Conservation (phyloP, 2,113 vertebrate genomes). For the Paradoxurus hermaphroditus region DNA sequence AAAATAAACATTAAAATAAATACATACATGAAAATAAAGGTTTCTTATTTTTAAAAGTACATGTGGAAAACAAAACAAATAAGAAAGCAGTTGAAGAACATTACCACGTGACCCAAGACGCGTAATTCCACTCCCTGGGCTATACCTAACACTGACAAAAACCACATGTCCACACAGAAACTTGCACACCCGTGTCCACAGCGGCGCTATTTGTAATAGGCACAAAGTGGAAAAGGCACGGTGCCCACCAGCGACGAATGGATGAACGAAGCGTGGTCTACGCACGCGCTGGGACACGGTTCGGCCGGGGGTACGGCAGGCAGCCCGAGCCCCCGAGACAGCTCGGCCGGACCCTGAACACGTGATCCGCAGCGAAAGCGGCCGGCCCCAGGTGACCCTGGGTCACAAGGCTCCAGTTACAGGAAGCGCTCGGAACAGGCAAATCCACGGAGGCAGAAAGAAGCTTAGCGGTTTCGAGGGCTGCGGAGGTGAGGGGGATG, state of each 20-base stretch:
- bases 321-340: background rate
- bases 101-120: background rate
- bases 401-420: rapidly evolving
- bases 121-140: background rate
- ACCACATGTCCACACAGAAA: background rate
- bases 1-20: too few species aligned
- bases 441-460: background rate
- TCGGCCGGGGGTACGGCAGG: background rate
- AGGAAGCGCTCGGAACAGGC: background rate
- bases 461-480: rapidly evolving
- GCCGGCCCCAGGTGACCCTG: background rate
- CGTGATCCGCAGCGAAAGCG: rapidly evolving
- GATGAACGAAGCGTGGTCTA: rapidly evolving
- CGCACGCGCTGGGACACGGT: rapidly evolving
- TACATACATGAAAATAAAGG: background rate
- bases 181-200: background rate
- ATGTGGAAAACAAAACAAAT: background rate
- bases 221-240: background rate
- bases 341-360: rapidly evolving
- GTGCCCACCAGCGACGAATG: rapidly evolving
- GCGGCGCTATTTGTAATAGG: rapidly evolving
- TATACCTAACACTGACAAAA: background rate
- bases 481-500: background rate
- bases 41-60: background rate
- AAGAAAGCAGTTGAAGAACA: background rate